Percentiles rank a stretch among this genome's conserved stretches.
Conservation (phyloP, 2,113 vertebrate genomes). For the Hippocampus barbouri region DNA sequence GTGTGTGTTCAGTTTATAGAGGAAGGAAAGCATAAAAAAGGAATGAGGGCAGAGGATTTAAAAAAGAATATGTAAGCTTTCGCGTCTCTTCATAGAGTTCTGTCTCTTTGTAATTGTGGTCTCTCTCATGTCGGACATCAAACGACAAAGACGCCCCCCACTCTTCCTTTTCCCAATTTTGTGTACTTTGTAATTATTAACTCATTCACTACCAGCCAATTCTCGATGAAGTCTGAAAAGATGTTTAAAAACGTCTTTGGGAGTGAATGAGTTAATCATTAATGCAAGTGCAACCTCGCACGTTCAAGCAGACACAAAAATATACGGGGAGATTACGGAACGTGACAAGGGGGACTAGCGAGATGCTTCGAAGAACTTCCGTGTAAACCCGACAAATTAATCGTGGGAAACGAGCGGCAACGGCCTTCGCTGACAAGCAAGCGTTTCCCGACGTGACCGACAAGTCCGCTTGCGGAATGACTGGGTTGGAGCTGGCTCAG, state of each 20-base stretch:
- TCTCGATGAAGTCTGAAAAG: too few relatives aligned
- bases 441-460: constrained; percentile 47
- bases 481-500: constrained; percentile 32
- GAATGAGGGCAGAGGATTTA: constrained; percentile 46
- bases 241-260: too few relatives aligned
- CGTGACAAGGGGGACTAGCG: constrained; percentile 51
- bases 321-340: constrained; percentile 42
- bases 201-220: too few relatives aligned
- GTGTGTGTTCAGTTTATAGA: background rate
- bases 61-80: constrained; percentile 55
- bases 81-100: constrained; percentile 58
- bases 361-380: constrained; percentile 49
- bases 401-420: background rate
- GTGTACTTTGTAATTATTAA: constrained; percentile 80
- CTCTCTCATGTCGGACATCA: constrained; percentile 78
- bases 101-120: constrained; percentile 79
- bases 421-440: constrained; percentile 46
- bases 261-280: constrained; percentile 19
- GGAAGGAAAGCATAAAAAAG: constrained; percentile 41
- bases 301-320: constrained; percentile 69
- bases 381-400: constrained; percentile 23
- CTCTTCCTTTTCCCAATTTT: constrained; percentile 55
- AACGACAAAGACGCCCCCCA: constrained; percentile 69
- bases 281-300: constrained; percentile 64
- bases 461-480: constrained; percentile 41